Evolutionary conservation across 2,888 invertebrate genomes (phyloP).

Genomic region (Erannis defoliaria): DNA sequence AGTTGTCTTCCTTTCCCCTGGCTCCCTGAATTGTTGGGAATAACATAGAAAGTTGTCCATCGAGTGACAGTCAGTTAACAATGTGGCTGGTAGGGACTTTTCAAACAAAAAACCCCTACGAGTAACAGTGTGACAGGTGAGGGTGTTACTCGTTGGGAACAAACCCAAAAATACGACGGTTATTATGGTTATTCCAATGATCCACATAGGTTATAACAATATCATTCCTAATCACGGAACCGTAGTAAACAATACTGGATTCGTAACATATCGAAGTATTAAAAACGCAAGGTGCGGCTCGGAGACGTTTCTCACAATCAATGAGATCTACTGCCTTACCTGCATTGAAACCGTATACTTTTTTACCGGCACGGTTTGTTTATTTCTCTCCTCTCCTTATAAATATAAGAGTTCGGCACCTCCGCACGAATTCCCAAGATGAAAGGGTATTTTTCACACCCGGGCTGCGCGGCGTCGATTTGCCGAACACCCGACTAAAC

Average conservation of each 20-base stretch:
- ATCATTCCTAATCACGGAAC: too few relatives aligned
- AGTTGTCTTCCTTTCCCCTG: too few relatives aligned
- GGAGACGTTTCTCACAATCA: slow-evolving; percentile 81
- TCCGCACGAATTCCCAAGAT: slow-evolving; percentile 82
- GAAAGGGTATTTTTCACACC: slow-evolving; percentile 81
- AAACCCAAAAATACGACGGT: too few relatives aligned
- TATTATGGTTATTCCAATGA: too few relatives aligned
- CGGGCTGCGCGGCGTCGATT: slow-evolving; percentile 53
- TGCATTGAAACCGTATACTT: slow-evolving; percentile 64
- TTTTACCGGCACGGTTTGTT: slow-evolving; percentile 80
- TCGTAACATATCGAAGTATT: slow-evolving; percentile 80
- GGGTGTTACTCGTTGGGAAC: too few relatives aligned
- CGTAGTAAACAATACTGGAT: slow-evolving; percentile 48
- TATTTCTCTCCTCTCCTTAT: slow-evolving; percentile 80
- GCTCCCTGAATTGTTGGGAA: too few relatives aligned
- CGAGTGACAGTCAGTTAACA: too few relatives aligned
- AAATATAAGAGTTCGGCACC: slow-evolving; percentile 82
- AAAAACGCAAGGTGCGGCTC: slow-evolving; percentile 80
- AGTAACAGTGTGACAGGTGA: too few relatives aligned
- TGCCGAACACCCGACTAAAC: slow-evolving; percentile 58
- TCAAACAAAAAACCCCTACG: too few relatives aligned
- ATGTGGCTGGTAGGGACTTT: too few relatives aligned
- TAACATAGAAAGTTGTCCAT: too few relatives aligned
- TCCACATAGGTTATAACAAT: too few relatives aligned
- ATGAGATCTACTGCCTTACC: slow-evolving; percentile 73